Evolutionary conservation across 53 echinoderm and acorn worm species (phyloP), one percentile per base, ranked within the genome.

Genomic region (Mesocentrotus franciscanus): DNA sequence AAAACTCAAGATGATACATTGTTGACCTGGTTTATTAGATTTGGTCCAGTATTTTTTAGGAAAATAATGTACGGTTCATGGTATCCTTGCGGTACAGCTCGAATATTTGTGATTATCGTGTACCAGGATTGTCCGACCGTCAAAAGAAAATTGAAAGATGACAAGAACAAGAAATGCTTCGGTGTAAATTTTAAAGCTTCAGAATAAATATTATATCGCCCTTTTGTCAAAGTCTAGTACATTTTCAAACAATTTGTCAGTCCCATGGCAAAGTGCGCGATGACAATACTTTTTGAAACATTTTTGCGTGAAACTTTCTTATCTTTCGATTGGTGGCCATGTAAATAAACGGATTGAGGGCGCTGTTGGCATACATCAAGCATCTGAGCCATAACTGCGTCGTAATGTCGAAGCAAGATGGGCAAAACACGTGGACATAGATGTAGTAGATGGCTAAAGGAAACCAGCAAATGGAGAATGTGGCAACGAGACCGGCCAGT

Each of bases 391-490:
- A 97, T 29, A 95, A 16, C 90, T 96, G 96, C 13, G 85, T 95
- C 2, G 89, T 62, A 17, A 79, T 87, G 93, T 95, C 85, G 60
- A 93, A 95, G 58, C 96, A 95, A 20, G 92, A 56, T 35, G 95
- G 97, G 12, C 96, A 97, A 29, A 97, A 87, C 30, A 96, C 84
- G 75, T 96, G 97, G 36, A 97, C 91, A 56, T 97, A 96, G 36
- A 97, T 70, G 81, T 91, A 94, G 95, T 97, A 97, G 27, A 94
- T 39, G 30, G 96, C 95, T 36, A 97, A 95, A 9, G 97, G 97
- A 85, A 97, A 96, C 97, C 97, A 97, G 30, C 96, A 97, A 8
- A 95, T n/a, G 39, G 56, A 85, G 56, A 97, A 97, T 32, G 95
- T 94, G 22, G 90, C 75, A 6, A 97, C 96, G 16, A 97, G 96